These are phyloP conservation scores for Regulus satrapa DNA, from an alignment of 2,113 vertebrate species.

Conservation along the genomic window DNA sequence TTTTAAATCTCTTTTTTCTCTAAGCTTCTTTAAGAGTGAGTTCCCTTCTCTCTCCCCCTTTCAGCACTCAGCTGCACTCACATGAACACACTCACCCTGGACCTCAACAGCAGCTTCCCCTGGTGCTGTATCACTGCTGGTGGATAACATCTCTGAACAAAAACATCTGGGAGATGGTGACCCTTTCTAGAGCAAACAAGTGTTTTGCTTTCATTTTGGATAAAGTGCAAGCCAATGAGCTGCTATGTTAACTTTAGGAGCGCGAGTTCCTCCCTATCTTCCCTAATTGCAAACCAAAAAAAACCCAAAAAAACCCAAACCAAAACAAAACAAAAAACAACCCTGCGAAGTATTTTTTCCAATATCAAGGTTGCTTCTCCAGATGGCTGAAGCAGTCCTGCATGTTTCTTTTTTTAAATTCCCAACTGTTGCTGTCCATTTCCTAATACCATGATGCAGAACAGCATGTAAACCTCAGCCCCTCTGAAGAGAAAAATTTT, in stretches of 20 bases:
- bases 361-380: background rate
- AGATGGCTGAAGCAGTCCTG: background rate
- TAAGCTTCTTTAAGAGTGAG: background rate
- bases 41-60: background rate
- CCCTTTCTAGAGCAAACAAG: background rate
- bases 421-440: background rate
- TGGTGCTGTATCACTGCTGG: background rate
- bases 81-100: background rate
- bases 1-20: background rate
- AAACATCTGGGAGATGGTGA: background rate
- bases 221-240: background rate
- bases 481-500: background rate
- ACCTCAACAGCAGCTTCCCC: background rate
- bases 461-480: background rate
- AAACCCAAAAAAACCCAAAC: too few relatives aligned
- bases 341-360: background rate
- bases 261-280: background rate
- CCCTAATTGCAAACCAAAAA: background rate
- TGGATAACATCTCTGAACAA: background rate
- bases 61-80: background rate
- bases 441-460: background rate
- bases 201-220: background rate
- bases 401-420: background rate
- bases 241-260: background rate
- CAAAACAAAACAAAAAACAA: too few relatives aligned